A percentile compares a stretch with the other conserved stretches of the same genome.
Evolutionary conservation across 2,797 vertebrate genomes (phyloP).

Genomic region (Melanotaenia pygmaea): DNA sequence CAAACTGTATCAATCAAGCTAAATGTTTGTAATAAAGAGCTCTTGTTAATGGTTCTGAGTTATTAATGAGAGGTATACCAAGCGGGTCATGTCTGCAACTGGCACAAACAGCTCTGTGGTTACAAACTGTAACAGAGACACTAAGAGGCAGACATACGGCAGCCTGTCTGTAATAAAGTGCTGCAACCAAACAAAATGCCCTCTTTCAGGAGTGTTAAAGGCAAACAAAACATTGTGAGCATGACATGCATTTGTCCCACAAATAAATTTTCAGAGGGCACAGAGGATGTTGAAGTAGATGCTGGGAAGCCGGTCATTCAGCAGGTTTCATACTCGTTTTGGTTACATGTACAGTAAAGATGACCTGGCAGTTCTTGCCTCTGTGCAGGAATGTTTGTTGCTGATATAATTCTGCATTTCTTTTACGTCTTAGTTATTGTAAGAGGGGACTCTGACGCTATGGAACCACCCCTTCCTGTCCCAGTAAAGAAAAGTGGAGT

Average conservation of each 20-base stretch:
- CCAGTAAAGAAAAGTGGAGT: neutral
- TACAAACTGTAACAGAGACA: neutral
- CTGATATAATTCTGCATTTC: neutral
- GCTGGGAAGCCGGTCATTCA: neutral
- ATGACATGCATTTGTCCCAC: neutral
- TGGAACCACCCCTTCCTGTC: neutral
- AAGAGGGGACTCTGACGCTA: neutral
- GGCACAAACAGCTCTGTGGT: neutral
- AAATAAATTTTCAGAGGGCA: neutral
- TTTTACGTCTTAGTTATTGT: neutral
- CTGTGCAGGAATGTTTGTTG: neutral
- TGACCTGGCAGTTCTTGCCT: neutral
- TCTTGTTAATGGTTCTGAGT: neutral
- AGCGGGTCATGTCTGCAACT: neutral
- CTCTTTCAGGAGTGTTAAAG: neutral
- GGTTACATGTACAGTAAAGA: too few relatives aligned
- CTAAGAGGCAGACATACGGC: neutral
- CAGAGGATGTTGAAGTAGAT: neutral
- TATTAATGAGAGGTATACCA: neutral
- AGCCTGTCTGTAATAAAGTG: neutral
- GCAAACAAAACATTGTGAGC: neutral
- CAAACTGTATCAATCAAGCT: too few relatives aligned
- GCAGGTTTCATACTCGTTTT: neutral
- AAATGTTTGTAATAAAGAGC: neutral
- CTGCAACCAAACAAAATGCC: neutral